phyloP scores from a whole-genome alignment of 2,113 vertebrate species.

The Callithrix jacchus region DNA sequence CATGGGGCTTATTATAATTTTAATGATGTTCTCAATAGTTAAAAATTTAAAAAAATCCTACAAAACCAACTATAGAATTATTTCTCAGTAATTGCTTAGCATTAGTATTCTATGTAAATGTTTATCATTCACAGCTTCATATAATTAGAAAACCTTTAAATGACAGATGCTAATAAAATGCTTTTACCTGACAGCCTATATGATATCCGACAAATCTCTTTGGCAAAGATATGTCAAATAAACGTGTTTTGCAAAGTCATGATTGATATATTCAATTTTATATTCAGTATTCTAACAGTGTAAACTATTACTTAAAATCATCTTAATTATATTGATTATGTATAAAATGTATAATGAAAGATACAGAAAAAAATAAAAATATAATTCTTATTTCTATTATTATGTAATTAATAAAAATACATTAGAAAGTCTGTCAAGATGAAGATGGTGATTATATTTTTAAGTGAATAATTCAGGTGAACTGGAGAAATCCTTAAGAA shows the following conservation, averaged over 20 bases:
- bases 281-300: not conserved
- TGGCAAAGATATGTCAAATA: not conserved
- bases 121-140: not conserved
- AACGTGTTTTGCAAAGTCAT: not conserved
- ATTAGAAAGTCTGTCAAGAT: not conserved
- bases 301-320: not conserved
- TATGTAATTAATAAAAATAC: not conserved
- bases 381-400: not conserved
- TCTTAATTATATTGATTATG: not conserved
- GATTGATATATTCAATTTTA: not conserved
- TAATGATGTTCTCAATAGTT: not conserved
- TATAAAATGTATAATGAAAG: not conserved
- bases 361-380: not conserved
- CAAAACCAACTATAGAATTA: slow-evolving; percentile 11
- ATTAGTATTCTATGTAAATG: not conserved
- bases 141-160: not conserved
- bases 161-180: not conserved
- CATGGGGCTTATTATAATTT: not conserved
- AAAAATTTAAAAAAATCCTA: not conserved
- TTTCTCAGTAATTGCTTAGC: not conserved
- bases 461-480: not conserved
- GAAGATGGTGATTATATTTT: not conserved
- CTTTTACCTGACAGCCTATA: not conserved
- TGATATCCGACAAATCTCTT: not conserved
- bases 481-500: not conserved